Evolutionary conservation across 2,113 vertebrate genomes (phyloP), one percentile per base, ranked within the genome.

Genomic region (Anolis carolinensis): DNA sequence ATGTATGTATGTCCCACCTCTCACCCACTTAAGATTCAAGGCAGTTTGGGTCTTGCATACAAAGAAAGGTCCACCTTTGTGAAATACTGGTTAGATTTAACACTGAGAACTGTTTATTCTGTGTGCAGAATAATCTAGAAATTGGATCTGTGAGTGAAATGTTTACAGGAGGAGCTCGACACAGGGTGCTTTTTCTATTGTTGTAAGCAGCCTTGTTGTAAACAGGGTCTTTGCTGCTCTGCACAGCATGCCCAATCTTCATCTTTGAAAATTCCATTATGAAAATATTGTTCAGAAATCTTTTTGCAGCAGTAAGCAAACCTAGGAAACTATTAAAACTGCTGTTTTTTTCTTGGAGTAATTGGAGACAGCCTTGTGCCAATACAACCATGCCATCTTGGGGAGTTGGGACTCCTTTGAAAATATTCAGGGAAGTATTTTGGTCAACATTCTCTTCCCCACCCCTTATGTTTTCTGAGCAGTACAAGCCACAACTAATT

Each of bases 111-210:
- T 14, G 68, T 7, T 82, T 10, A 36, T 32, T n/a, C 16, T 13
- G 68, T 62, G 16, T 7, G 27, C 36, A 48, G 36, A 36, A 27
- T 70, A 70, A 82, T 21, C 39, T 25, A 70, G 16, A 34, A 65
- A 13, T 20, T 34, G 23, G 30, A 32, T 30, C 18, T 50, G 65
- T 71, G 13, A 82, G 65, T 52, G 80, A 34, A 71, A 32, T 30
- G 70, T 70, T 71, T 16, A 48, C 18, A 55, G 52, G 52, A 23
- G 44, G 65, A 7, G 16, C 67, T 50, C 67, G 20, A 39, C 63
- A 10, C 86, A 86, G 88, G 89, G 92, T 82, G 88, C 87, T 85
- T 91, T 92, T 94, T 89, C 91, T 90, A 89, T 89, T 93, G 44
- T 73, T 87, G 78, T 86, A 85, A 88, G 88, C 39, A 44, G 39